Percentiles rank a stretch among this genome's conserved stretches.
Conservation (phyloP, 2,888 invertebrate genomes). For the Macropis europaea region DNA sequence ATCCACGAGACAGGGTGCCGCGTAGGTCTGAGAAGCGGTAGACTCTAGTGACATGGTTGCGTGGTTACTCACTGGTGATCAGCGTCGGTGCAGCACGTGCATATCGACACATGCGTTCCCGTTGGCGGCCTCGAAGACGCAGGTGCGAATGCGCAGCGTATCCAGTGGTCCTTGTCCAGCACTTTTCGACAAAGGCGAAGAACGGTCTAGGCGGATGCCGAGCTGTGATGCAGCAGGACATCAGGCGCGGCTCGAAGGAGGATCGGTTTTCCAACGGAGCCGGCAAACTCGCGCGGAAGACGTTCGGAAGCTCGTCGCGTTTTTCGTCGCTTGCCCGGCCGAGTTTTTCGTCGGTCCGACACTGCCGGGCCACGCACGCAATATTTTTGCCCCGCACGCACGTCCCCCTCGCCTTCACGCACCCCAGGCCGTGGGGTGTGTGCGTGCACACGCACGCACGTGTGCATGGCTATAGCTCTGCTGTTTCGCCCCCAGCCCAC, state of each 20-base stretch:
- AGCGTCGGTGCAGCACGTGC: constrained; percentile 46
- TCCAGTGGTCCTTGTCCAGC: constrained; percentile 22
- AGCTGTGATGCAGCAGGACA: constrained; percentile 24
- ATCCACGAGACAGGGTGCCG: too few species aligned
- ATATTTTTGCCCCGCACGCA: constrained; percentile 61
- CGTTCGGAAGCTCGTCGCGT: constrained; percentile 28
- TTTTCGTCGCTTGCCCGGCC: constrained; percentile 48
- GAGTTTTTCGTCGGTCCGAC: constrained; percentile 55
- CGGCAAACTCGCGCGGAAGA: constrained; percentile 1
- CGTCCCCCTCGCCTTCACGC: constrained; percentile 54
- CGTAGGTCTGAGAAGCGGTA: too few species aligned
- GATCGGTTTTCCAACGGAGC: not conserved
- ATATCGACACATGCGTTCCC: constrained; percentile 54
- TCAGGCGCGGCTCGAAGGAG: not conserved
- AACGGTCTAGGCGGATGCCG: constrained; percentile 13
- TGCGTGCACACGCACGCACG: constrained; percentile 4
- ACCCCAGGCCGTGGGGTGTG: constrained; percentile 7
- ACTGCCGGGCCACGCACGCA: constrained; percentile 54
- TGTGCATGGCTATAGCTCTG: constrained; percentile 34
- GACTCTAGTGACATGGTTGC: constrained; percentile 2
- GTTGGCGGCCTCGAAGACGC: constrained; percentile 44
- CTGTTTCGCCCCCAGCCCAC: constrained; percentile 42
- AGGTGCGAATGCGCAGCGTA: constrained; percentile 52
- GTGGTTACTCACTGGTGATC: constrained; percentile 48
- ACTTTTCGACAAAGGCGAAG: constrained; percentile 22